Base-by-base conservation (phyloP, 2,797 vertebrate genomes). In the Discoglossus pictus region DNA sequence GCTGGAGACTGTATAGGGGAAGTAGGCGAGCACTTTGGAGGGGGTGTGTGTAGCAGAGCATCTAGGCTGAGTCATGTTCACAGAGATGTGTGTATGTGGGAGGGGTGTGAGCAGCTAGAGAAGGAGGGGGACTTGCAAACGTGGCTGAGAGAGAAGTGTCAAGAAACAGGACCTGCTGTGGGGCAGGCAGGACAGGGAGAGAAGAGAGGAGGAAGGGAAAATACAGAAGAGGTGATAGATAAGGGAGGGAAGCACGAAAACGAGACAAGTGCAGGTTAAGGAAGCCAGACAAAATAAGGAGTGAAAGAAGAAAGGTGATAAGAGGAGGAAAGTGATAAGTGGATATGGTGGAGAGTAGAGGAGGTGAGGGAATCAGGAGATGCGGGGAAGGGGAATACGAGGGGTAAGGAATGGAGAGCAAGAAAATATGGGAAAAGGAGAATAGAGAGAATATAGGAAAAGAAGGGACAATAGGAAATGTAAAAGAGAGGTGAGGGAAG, bases 161-260 rank as follows among this genome's bases (percentile, higher is more conserved):
- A 46, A 53, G 31, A 40, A 55, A 67, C 43, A 46, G 67, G 65
- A 71, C 54, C 72, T 42, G 56, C 58, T 65, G 17, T 40, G 61
- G 74, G 75, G 75, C n/a, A 61, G 61, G 18, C n/a, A 55, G 63
- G 46, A 76, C n/a, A 36, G 11, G 76, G 47, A 25, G 20, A 11
- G 38, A 42, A 55, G 25, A 55, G 46, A 23, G 43, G 34, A 66
- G 50, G 20, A 36, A 80, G 79, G 83, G 75, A 75, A 79, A 76
- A 54, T 64, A 16, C n/a, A 9, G 44, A 50, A 31, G 20, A 18
- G 6, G 4, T 36, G 23, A 62, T 50, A 18, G 11, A 25, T 21
- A 43, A 12, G 4, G 34, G 35, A 16, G n/a, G 18, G 20, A 55
- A 15, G 54, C 11, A 3, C 25, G 16, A 11, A 2, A 35, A 18